phyloP scores from a whole-genome alignment of 2,113 vertebrate species.

The Pachyramphus minor region DNA sequence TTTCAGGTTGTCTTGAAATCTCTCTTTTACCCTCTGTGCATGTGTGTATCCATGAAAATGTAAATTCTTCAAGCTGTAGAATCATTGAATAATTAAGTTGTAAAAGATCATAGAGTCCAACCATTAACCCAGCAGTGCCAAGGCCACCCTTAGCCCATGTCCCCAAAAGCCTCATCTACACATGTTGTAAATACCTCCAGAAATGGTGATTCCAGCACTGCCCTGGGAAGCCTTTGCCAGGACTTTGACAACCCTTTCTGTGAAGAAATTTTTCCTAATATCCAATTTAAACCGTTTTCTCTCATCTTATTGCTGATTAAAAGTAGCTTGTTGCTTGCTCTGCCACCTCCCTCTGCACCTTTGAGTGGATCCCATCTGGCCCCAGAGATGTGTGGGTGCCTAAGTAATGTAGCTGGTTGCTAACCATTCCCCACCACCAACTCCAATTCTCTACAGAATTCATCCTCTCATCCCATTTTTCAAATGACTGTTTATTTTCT shows the following conservation, averaged over 20 bases:
- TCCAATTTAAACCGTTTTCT: neutral
- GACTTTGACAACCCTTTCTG: neutral
- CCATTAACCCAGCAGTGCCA: neutral
- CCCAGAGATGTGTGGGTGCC: neutral
- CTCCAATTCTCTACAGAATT: neutral
- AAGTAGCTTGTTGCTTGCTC: neutral
- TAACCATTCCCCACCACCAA: neutral
- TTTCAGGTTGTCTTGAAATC: neutral
- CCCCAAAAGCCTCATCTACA: neutral
- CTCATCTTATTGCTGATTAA: neutral
- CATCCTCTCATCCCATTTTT: neutral
- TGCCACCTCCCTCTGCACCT: neutral
- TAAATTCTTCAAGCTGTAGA: neutral
- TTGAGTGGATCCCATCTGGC: neutral
- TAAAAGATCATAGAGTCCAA: accelerated
- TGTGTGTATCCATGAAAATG: neutral
- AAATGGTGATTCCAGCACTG: neutral
- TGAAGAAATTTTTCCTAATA: neutral
- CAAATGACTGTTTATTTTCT: neutral
- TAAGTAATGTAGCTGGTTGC: neutral
- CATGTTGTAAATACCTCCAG: neutral
- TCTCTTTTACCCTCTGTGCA: accelerated
- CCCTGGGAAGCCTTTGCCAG: neutral
- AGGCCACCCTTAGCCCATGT: neutral
- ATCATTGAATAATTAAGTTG: neutral